These are phyloP conservation scores for Hippoglossus stenolepis DNA, from an alignment of 2,113 vertebrate genomes.

Conservation along the genomic window DNA sequence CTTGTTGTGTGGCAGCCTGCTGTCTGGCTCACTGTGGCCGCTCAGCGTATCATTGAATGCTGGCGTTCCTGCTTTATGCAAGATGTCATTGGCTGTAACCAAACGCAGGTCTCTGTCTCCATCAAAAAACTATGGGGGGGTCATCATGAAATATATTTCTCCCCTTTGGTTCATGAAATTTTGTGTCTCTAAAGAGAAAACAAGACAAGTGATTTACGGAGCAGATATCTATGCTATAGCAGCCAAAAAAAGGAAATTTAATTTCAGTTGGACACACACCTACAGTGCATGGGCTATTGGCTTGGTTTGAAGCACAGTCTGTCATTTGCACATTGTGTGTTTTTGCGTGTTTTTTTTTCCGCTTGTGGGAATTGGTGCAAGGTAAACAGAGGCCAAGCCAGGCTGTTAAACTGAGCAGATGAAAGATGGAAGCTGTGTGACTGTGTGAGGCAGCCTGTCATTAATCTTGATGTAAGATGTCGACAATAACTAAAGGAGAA, in stretches of 20 bases:
- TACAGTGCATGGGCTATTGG: neutral
- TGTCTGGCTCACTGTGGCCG: neutral
- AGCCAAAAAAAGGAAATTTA: neutral
- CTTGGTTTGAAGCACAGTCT: neutral
- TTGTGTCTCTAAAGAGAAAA: neutral
- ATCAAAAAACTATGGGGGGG: neutral
- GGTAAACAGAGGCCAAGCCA: conserved; percentile 3
- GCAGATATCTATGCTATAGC: neutral
- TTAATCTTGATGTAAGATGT: neutral
- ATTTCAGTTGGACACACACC: neutral
- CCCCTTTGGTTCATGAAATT: neutral
- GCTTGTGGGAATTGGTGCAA: neutral
- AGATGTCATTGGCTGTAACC: neutral
- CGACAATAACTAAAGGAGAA: neutral
- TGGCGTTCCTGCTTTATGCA: neutral
- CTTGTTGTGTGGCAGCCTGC: conserved; percentile 1
- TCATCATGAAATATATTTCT: neutral
- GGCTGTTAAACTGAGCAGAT: neutral
- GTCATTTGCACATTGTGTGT: conserved; percentile 15
- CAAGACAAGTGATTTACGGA: conserved; percentile 1
- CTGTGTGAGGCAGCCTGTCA: neutral
- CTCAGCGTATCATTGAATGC: neutral
- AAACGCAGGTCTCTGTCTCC: neutral
- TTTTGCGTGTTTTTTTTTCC: conserved; percentile 17
- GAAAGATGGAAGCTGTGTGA: neutral